These are phyloP conservation scores for Pterophyllum scalare DNA, from an alignment of 2,113 vertebrate genomes.

Conservation along the genomic window DNA sequence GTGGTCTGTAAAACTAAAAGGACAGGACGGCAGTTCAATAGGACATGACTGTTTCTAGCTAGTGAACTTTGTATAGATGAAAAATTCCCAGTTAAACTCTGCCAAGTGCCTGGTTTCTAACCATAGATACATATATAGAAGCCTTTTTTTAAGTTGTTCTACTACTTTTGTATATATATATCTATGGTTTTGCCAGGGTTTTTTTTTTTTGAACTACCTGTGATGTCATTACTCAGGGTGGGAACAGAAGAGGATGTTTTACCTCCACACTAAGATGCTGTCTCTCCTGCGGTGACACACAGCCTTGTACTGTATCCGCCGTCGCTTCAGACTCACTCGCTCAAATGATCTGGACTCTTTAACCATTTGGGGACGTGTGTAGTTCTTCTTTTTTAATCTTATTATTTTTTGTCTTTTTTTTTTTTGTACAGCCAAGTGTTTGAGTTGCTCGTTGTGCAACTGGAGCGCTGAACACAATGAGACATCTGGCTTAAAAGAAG, in stretches of 20 bases:
- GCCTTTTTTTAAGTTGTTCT: constrained; percentile 53
- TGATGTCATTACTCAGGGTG: constrained; percentile 72
- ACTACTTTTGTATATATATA: constrained; percentile 69
- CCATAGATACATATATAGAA: constrained; percentile 80
- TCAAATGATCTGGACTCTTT: constrained; percentile 50
- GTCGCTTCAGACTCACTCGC: constrained; percentile 28
- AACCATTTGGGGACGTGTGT: constrained; percentile 25
- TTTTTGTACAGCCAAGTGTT: constrained; percentile 69
- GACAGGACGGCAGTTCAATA: constrained; percentile 14
- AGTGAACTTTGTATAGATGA: constrained; percentile 62
- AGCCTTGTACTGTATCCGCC: constrained; percentile 50
- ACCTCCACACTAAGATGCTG: constrained; percentile 62
- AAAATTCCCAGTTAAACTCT: constrained; percentile 60
- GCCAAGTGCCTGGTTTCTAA: constrained; percentile 80
- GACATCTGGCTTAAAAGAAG: constrained; percentile 28
- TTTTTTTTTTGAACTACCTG: constrained; percentile 69
- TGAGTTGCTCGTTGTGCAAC: constrained; percentile 61
- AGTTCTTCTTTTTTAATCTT: neutral
- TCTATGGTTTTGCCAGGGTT: constrained; percentile 78
- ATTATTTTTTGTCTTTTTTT: neutral
- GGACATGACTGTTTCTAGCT: constrained; percentile 69
- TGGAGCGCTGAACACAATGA: constrained; percentile 42
- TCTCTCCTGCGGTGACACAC: constrained; percentile 62
- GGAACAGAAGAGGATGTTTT: constrained; percentile 56
- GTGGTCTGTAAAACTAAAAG: constrained; percentile 34